These are phyloP conservation scores for Autographa gamma DNA, from an alignment of 2,888 invertebrate genomes.

Conservation along the genomic window DNA sequence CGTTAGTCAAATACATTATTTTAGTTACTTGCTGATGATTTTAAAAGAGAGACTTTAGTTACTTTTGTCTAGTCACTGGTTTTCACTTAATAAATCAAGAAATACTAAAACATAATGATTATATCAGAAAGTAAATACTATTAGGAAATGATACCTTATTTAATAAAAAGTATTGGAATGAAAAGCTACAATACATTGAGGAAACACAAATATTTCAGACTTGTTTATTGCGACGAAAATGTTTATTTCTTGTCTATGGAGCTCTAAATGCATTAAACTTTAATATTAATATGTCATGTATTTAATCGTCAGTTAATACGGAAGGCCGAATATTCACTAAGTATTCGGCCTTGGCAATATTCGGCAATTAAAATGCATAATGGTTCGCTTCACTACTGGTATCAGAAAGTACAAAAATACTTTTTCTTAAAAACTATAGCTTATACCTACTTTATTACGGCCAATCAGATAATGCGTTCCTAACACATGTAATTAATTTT, in stretches of 20 bases:
- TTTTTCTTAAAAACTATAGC: constrained; percentile 1
- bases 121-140: not conserved
- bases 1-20: not conserved
- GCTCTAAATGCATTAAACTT: not conserved
- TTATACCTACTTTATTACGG: not conserved
- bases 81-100: not conserved
- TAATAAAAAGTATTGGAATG: not conserved
- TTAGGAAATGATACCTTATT: not conserved
- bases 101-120: too few relatives aligned
- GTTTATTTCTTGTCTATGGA: not conserved
- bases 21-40: not conserved
- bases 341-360: not conserved
- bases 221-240: not conserved
- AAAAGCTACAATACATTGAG: not conserved
- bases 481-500: too few relatives aligned
- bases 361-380: not conserved
- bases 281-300: not conserved
- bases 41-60: not conserved
- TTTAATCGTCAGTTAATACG: not conserved
- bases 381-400: not conserved
- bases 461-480: too few relatives aligned
- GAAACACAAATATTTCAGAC: not conserved
- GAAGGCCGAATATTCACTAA: not conserved
- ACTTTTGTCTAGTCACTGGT: not conserved
- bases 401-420: not conserved